Base-by-base conservation (phyloP, 2,888 invertebrate species). In the Lepidocyrtoides sp. region DNA sequence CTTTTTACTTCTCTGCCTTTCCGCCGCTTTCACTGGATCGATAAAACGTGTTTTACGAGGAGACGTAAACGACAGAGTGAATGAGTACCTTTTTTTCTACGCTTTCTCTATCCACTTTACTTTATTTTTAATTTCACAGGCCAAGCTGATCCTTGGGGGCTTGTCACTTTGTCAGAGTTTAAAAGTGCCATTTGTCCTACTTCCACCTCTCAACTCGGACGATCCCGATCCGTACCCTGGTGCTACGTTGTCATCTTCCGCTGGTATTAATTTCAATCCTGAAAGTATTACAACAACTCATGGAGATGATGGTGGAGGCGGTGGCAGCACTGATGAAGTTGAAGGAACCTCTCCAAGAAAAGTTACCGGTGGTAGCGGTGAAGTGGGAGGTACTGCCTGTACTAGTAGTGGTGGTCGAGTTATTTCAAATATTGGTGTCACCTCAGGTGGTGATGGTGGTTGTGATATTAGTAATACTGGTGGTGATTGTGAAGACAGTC, bases 91-190 rank as follows among this genome's bases (percentile, higher is more conserved):
- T 57, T 20, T 57, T 5, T 57, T 20, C 57, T 10, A 57, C 17
- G 17, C 10, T 32, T 66, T 32, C n/a, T 66, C 32, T 20, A 17
- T 20, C 4, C 17, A 20, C 44, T 57, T 48, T 57, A 41, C 20
- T 23, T 20, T 60, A 23, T 48, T 26, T 60, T 77, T 84, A 14
- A 44, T 93, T 51, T 17, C 26, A 4, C 93, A 94, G 94, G 93
- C 92, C 0, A 98, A 98, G 95, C 96, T 98, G 0, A 96, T 97
- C 0, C 96, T 98, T 29, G 97, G 98, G 91, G 97, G 97, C 2
- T 97, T 98, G 96, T 93, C 93, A 60, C 79, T 93, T 89, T 92
- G 93, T 91, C 93, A 93, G 72, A 93, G 92, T 91, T 91, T 94
- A 23, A 94, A 94, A 92, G 92, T 94, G 75, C 94, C 94, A 83